These are phyloP conservation scores for Nannoperca australis DNA, from an alignment of 2,797 vertebrate species.

Conservation along the genomic window DNA sequence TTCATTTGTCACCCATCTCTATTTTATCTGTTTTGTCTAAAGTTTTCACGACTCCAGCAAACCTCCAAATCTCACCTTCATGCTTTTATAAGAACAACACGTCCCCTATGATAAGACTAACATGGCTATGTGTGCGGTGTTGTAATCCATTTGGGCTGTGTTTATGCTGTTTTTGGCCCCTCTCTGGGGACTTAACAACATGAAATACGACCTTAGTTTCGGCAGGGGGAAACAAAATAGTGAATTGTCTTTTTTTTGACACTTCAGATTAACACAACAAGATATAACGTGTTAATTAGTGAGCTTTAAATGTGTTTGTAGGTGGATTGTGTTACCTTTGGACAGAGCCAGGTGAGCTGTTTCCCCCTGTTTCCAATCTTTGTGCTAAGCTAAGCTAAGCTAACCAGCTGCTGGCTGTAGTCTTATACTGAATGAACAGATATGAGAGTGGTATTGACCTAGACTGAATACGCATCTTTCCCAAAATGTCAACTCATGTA, in stretches of 20 bases:
- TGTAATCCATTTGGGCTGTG: neutral
- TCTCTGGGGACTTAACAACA: neutral
- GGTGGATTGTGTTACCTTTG: neutral
- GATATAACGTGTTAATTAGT: neutral
- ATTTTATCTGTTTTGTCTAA: neutral
- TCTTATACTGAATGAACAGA: neutral
- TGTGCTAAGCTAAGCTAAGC: neutral
- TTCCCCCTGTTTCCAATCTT: neutral
- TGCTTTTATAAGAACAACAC: neutral
- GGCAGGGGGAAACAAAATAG: neutral
- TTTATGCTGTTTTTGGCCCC: neutral
- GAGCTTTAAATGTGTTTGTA: neutral
- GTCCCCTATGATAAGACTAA: neutral
- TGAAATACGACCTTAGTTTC: neutral
- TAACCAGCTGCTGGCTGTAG: neutral
- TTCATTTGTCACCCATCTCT: neutral
- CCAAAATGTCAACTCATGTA: too few relatives aligned
- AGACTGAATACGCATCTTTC: neutral
- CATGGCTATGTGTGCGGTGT: neutral
- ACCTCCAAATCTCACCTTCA: neutral
- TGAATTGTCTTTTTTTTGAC: too few relatives aligned
- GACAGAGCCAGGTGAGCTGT: neutral
- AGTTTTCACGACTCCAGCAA: neutral
- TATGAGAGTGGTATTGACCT: neutral
- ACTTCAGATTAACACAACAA: neutral